These are phyloP conservation scores for Microtus pennsylvanicus DNA, from an alignment of 2,113 vertebrate genomes.

Conservation along the genomic window DNA sequence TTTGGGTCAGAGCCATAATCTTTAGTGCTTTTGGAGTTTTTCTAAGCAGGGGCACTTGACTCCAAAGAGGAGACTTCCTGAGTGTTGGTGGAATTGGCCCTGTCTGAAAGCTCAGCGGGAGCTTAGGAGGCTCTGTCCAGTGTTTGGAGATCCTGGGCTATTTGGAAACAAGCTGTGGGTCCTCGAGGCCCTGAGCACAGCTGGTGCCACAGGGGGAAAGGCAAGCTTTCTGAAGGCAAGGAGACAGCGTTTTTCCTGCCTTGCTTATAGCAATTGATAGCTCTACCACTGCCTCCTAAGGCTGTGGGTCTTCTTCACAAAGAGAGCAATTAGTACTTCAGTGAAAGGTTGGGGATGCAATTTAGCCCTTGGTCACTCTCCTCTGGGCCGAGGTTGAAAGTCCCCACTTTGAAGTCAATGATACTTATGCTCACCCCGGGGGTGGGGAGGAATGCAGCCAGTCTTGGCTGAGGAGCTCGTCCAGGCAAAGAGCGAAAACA, in stretches of 20 bases:
- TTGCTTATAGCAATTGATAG: not conserved
- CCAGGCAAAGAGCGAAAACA: not conserved
- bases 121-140: not conserved
- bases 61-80: not conserved
- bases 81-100: not conserved
- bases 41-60: not conserved
- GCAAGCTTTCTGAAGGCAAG: not conserved
- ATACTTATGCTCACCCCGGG: not conserved
- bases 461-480: not conserved
- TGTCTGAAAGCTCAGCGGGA: not conserved
- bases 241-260: not conserved
- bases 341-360: accelerated
- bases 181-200: slow-evolving; percentile 10
- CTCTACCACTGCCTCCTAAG: accelerated
- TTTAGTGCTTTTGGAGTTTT: not conserved
- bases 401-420: not conserved
- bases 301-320: not conserved
- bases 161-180: not conserved
- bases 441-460: not conserved
- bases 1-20: not conserved
- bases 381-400: not conserved
- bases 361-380: not conserved
- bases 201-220: not conserved
- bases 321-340: not conserved
- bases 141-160: not conserved